Conservation (phyloP, 2,797 vertebrate species). For the Hybognathus amarus region DNA sequence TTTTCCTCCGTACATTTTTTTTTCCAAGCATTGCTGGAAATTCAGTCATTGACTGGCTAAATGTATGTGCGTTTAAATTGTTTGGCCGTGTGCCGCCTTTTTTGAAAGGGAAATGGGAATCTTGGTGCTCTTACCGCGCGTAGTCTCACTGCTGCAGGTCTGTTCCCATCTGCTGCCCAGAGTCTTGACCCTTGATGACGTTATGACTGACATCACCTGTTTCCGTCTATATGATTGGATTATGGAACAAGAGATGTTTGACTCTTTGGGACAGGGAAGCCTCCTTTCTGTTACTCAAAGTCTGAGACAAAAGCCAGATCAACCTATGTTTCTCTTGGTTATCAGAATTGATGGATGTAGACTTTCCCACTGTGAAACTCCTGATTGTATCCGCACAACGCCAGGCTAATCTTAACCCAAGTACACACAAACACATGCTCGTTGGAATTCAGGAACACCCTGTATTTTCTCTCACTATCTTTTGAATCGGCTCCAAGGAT, state of each 20-base stretch:
- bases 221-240: slow-evolving; percentile 22
- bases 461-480: slow-evolving; percentile 50
- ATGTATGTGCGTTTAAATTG: not conserved
- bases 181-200: slow-evolving; percentile 12
- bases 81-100: not conserved
- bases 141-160: slow-evolving; percentile 36
- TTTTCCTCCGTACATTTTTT: not conserved
- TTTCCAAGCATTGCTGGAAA: slow-evolving; percentile 19
- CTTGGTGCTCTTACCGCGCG: slow-evolving; percentile 13
- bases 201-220: slow-evolving; percentile 49
- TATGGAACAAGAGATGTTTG: not conserved
- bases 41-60: slow-evolving; percentile 1
- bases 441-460: slow-evolving; percentile 25
- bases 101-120: slow-evolving; percentile 20
- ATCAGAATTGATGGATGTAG: slow-evolving; percentile 9
- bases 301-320: not conserved
- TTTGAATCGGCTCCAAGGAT: slow-evolving; percentile 48
- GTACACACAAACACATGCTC: slow-evolving; percentile 2
- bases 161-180: slow-evolving; percentile 35
- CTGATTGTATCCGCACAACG: not conserved
- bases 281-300: not conserved
- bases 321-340: slow-evolving; percentile 1
- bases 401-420: slow-evolving; percentile 15
- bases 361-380: slow-evolving; percentile 38
- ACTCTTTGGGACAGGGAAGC: not conserved